Base-by-base conservation (phyloP, 1,140 invertebrate genomes). In the Euschistus heros region DNA sequence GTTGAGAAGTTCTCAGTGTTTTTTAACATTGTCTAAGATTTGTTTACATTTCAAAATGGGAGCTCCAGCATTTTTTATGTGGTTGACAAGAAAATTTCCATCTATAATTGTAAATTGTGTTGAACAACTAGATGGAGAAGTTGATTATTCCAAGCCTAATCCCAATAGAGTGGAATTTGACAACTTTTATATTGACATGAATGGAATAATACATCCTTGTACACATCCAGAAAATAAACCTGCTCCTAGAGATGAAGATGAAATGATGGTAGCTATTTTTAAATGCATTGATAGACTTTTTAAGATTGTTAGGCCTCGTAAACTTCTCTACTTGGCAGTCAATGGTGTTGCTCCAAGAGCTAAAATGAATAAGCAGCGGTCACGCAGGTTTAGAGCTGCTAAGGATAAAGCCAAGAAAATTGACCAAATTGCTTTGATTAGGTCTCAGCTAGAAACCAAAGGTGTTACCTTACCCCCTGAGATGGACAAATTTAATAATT, bases 191-290 rank as follows among this genome's bases (percentile, higher is more conserved):
- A 77, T 99, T 69, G 96, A 99, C 72, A 99, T 99, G 97, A 99
- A 99, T 79, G 97, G 97, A 5, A 99, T 99, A 69, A 99, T 99
- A 72, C 97, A 99, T 84, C 97, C 97, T 24, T 99, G 97, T 75
- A 98, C 94, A 52, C 97, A 99, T 86, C 97, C 97, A n/a, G 97
- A 99, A 77, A 92, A 99, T 74, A 92, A 86, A 72, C 93, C 96
- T 42, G 89, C 97, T 0, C 97, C 97, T 0, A 94, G 94, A 79
- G 92, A 95, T 80, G 97, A 99, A 76, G 95, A 98, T 74, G 97
- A 99, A 79, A 99, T 99, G 97, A 99, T 99, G 94, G 81, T 97
- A 61, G 91, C 94, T 24, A 99, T 99, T 72, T 99, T 99, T 77
- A 95, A 98, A 72, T 98, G 94, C 75, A 98, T 99, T 70, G 97